Percentiles rank a stretch among this genome's conserved stretches.
phyloP scores from a whole-genome alignment of 2,888 invertebrate genomes.

The Drosophila borealis region DNA sequence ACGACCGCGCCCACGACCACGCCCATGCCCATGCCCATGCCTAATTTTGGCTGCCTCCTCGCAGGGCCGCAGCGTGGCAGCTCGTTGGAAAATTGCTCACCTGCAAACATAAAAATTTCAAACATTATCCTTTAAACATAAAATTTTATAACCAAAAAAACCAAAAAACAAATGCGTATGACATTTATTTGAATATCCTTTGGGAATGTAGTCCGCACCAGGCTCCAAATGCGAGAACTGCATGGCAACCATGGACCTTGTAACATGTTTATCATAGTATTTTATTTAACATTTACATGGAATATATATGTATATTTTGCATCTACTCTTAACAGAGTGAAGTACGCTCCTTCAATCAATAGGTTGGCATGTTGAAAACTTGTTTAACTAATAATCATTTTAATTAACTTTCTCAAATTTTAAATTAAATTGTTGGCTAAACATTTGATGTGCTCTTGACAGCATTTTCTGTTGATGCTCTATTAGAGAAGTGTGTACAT shows the following conservation, averaged over 20 bases:
- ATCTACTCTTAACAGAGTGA: constrained; percentile 22
- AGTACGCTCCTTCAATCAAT: neutral
- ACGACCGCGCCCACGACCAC: neutral
- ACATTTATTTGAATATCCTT: constrained; percentile 80
- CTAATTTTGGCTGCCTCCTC: too few species aligned
- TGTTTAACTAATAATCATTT: neutral
- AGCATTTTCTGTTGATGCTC: neutral
- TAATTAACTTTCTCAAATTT: neutral
- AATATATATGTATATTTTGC: constrained; percentile 41
- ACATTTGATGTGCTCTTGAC: neutral
- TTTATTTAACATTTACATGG: constrained; percentile 69
- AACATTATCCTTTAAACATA: constrained; percentile 81
- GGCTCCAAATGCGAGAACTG: constrained; percentile 27
- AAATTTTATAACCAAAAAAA: constrained; percentile 76
- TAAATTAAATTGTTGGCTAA: neutral
- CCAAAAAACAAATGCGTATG: constrained; percentile 78
- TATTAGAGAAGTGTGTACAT: constrained; percentile 17
- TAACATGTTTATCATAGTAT: constrained; percentile 77
- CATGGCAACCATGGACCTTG: constrained; percentile 43
- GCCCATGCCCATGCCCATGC: neutral
- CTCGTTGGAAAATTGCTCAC: constrained; percentile 73
- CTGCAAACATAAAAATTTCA: constrained; percentile 80
- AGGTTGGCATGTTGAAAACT: neutral
- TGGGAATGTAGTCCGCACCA: constrained; percentile 53
- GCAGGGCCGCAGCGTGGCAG: neutral